Percentiles rank a stretch among this genome's conserved stretches.
phyloP scores from a whole-genome alignment of 2,113 vertebrate species.

The Cnemophilus loriae region DNA sequence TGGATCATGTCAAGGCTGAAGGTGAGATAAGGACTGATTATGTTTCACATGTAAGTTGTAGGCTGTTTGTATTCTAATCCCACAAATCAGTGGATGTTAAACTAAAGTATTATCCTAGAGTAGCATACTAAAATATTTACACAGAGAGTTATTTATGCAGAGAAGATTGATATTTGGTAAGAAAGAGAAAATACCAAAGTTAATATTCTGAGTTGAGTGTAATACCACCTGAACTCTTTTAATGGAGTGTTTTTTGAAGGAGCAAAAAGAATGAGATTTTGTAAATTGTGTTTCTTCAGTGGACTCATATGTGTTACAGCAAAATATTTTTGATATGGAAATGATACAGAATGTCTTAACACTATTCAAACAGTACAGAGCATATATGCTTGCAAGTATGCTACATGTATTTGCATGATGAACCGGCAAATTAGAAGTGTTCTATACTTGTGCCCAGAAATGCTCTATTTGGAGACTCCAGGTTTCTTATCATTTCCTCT shows the following conservation, averaged over 20 bases:
- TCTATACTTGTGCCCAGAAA: background rate
- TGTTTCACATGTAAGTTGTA: conserved; percentile 67
- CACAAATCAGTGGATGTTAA: conserved; percentile 65
- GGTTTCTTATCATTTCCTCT: background rate
- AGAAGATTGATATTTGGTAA: background rate
- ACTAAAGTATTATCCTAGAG: background rate
- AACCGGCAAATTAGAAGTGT: background rate
- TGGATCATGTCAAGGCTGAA: conserved; percentile 74
- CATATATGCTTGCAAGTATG: fast-evolving
- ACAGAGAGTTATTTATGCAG: background rate
- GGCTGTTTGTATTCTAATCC: conserved; percentile 47
- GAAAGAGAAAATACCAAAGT: background rate
- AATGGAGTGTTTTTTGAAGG: background rate
- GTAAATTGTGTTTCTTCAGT: background rate
- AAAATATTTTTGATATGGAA: background rate
- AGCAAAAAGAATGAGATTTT: background rate
- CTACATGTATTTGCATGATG: background rate
- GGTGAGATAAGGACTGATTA: conserved; percentile 78
- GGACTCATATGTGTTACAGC: background rate
- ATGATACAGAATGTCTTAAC: background rate
- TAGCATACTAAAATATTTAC: background rate
- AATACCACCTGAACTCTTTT: background rate
- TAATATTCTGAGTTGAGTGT: background rate
- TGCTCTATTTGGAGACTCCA: background rate
- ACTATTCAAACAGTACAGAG: background rate